A percentile compares a stretch with the other conserved stretches of the same genome.
These are phyloP conservation scores for Eunapius fragilis DNA, from an alignment of 37 sponge, comb jelly and placozoan species.

Conservation along the genomic window DNA sequence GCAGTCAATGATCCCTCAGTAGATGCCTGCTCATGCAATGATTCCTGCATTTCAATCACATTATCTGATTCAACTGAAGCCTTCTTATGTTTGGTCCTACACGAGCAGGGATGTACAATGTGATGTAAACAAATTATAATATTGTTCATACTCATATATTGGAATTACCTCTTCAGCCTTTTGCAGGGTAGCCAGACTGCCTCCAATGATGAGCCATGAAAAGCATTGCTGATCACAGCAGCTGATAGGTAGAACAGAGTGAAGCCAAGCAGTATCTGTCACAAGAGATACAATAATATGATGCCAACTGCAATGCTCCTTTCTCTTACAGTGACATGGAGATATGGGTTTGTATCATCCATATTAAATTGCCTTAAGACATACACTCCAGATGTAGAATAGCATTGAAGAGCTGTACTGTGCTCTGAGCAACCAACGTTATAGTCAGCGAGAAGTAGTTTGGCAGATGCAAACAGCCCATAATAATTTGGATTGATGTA, in stretches of 20 bases:
- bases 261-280: constrained; percentile 41
- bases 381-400: constrained; percentile 35
- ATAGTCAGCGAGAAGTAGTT: constrained; percentile 32
- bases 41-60: background rate
- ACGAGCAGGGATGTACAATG: too few species aligned
- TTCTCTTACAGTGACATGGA: constrained; percentile 39
- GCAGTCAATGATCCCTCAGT: background rate
- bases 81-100: background rate
- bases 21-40: background rate
- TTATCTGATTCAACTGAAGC: background rate
- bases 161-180: background rate
- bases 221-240: constrained; percentile 10
- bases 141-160: background rate
- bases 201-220: background rate
- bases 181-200: background rate
- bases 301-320: background rate
- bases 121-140: too few species aligned
- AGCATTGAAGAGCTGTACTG: constrained; percentile 65
- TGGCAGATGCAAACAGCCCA: constrained; percentile 60
- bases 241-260: constrained; percentile 9
- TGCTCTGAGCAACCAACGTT: constrained; percentile 1
- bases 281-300: background rate
- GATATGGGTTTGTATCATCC: constrained; percentile 49
- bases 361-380: constrained; percentile 52
- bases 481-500: constrained; percentile 82